Percentiles rank a stretch among this genome's conserved stretches.
Conservation (phyloP, 2,113 vertebrate species). For the Phaethornis superciliosus region DNA sequence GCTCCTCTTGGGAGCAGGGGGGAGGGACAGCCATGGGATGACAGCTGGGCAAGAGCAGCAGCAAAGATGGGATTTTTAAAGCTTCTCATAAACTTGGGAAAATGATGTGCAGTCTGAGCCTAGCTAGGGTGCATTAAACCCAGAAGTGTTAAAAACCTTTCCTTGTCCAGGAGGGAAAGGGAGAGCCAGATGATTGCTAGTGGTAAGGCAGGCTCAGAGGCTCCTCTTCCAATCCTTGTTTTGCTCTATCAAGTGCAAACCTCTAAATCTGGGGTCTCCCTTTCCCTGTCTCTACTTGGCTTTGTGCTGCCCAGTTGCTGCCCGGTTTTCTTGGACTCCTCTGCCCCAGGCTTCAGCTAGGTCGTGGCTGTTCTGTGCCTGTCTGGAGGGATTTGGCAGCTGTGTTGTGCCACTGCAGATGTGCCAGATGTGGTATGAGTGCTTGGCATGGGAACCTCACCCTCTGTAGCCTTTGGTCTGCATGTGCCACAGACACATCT, state of each 20-base stretch:
- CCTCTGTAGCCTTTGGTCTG: neutral
- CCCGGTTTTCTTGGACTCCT: neutral
- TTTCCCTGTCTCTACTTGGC: neutral
- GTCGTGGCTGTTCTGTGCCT: neutral
- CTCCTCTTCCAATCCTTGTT: neutral
- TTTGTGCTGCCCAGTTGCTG: rapidly evolving
- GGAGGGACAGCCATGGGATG: rapidly evolving
- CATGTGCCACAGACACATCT: neutral
- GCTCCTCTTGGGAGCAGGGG: neutral
- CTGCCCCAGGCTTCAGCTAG: neutral
- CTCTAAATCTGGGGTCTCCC: neutral
- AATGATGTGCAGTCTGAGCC: neutral
- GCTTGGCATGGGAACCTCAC: neutral
- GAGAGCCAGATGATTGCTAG: neutral
- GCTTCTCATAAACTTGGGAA: neutral
- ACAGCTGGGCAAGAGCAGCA: neutral
- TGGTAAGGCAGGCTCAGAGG: neutral
- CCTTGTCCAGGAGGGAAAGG: neutral
- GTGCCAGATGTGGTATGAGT: neutral
- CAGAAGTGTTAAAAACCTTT: neutral
- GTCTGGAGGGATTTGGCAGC: neutral
- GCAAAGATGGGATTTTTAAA: neutral
- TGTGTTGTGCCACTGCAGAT: neutral
- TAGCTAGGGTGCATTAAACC: neutral
- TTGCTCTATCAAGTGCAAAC: neutral